phyloP scores from a whole-genome alignment of 2,888 invertebrate species.

The Polyommatus iphigenia region DNA sequence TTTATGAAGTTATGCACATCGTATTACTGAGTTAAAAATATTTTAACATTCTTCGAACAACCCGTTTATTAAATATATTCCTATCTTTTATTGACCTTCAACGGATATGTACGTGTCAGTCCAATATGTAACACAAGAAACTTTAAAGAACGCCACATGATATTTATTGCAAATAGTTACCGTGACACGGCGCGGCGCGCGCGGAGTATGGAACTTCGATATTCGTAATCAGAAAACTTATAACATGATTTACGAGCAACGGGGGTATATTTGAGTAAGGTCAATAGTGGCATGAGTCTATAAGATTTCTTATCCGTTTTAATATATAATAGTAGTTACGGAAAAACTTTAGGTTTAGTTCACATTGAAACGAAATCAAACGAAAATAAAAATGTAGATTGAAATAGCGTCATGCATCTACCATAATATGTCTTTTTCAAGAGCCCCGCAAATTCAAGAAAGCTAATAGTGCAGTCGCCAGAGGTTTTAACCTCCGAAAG shows the following conservation, averaged over 20 bases:
- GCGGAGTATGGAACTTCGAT: neutral
- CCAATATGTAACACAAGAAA: neutral
- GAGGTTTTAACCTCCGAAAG: no score
- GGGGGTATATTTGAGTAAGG: neutral
- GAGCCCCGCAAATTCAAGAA: no score
- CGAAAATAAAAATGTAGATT: no score
- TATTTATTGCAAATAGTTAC: constrained; percentile 9
- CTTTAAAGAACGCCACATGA: neutral
- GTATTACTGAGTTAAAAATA: neutral
- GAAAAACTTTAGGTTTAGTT: no score
- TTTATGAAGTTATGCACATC: neutral
- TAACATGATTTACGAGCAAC: neutral
- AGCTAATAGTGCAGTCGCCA: no score
- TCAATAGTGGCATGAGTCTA: neutral
- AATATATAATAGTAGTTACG: no score
- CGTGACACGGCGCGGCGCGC: neutral
- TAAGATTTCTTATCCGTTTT: neutral
- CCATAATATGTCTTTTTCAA: no score
- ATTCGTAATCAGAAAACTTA: neutral
- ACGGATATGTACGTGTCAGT: neutral
- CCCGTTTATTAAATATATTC: constrained; percentile 8
- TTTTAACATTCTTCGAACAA: neutral
- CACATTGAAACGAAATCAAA: no score
- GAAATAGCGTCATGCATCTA: no score
- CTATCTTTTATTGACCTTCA: neutral